Percentiles rank a stretch among this genome's conserved stretches.
These are phyloP conservation scores for Scelioninae gen. 2 DNA, from an alignment of 2,888 invertebrate genomes.

Conservation along the genomic window DNA sequence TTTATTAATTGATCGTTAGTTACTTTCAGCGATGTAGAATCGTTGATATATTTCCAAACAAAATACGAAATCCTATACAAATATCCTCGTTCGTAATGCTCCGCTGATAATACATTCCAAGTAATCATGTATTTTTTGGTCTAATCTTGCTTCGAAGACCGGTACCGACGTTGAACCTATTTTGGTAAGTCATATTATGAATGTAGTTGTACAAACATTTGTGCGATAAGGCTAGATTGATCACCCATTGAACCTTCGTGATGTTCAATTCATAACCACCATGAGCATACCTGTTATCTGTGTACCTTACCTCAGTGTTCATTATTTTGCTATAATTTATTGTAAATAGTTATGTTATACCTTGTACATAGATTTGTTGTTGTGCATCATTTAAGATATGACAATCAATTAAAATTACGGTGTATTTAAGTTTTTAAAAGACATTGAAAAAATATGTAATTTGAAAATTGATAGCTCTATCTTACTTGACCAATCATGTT, in stretches of 20 bases:
- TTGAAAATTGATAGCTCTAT: background rate
- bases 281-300: slow-evolving; percentile 14
- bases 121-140: slow-evolving; percentile 72
- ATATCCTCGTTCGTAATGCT: slow-evolving; percentile 38
- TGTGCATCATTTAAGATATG: slow-evolving; percentile 4
- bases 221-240: slow-evolving; percentile 45
- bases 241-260: slow-evolving; percentile 47
- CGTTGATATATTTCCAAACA: slow-evolving; percentile 32
- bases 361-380: slow-evolving; percentile 15
- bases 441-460: background rate
- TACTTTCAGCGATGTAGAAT: slow-evolving; percentile 55
- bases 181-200: slow-evolving; percentile 87
- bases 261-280: slow-evolving; percentile 37
- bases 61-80: slow-evolving; percentile 37
- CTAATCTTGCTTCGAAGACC: slow-evolving; percentile 73
- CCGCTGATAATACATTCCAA: slow-evolving; percentile 64
- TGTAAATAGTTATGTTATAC: slow-evolving; percentile 21
- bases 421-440: too few relatives aligned
- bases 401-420: background rate
- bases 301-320: slow-evolving; percentile 27
- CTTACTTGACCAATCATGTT: background rate
- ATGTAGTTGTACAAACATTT: slow-evolving; percentile 44
- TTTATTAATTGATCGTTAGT: slow-evolving; percentile 52
- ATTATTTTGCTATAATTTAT: slow-evolving; percentile 22
- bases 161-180: slow-evolving; percentile 90